Conservation (phyloP, 2,888 invertebrate genomes). For the Saturnia japonica region DNA sequence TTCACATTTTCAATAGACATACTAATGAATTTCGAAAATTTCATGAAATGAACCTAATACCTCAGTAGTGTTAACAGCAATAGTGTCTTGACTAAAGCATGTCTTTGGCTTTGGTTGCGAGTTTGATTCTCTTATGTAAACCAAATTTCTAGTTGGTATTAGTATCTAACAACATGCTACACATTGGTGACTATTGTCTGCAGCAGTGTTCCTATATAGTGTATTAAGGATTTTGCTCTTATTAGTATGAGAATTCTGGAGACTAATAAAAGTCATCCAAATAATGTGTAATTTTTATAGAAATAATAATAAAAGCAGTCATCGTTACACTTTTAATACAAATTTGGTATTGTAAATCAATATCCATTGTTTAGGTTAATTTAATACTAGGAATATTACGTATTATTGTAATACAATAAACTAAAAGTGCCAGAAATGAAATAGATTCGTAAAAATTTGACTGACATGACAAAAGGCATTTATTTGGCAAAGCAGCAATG, state of each 20-base stretch:
- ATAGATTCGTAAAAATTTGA: background rate
- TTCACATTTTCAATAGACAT: background rate
- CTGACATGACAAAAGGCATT: background rate
- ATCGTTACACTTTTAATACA: background rate
- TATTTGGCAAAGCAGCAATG: background rate
- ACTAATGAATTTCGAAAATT: background rate
- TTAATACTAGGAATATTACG: background rate
- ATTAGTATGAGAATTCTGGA: background rate
- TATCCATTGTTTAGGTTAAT: background rate
- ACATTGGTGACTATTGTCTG: background rate
- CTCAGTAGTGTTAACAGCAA: background rate
- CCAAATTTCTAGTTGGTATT: background rate
- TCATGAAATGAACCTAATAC: background rate
- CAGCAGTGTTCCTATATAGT: background rate
- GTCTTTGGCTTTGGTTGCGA: background rate
- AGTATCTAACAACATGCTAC: background rate
- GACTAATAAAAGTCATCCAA: background rate
- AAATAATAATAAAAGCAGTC: background rate
- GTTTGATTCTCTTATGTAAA: background rate
- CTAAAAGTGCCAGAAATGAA: background rate
- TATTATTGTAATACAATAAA: background rate
- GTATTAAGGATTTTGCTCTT: background rate
- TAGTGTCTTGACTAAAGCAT: too few species aligned
- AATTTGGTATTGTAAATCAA: background rate
- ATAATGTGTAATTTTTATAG: background rate